Conservation (phyloP, 2,113 vertebrate species). For the Rhynchomys soricoides region DNA sequence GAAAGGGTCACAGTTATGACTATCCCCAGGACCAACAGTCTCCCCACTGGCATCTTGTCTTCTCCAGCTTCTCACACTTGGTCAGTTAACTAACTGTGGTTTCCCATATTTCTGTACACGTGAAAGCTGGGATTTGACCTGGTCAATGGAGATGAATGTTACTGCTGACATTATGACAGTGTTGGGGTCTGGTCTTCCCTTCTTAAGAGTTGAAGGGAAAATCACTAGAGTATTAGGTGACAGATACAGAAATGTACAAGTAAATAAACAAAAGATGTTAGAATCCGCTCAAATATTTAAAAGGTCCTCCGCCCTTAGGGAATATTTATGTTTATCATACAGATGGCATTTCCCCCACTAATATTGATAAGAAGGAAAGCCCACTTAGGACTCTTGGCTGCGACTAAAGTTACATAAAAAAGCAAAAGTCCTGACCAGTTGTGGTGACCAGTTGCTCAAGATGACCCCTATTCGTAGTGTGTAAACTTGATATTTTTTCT, state of each 20-base stretch:
- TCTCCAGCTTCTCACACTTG: not conserved
- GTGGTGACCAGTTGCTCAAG: not conserved
- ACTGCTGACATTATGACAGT: not conserved
- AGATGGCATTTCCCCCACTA: not conserved
- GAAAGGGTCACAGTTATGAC: not conserved
- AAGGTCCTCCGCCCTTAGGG: not conserved
- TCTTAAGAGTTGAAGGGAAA: not conserved
- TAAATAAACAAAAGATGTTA: not conserved
- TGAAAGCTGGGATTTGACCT: not conserved
- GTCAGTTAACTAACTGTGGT: not conserved
- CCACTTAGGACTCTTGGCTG: not conserved
- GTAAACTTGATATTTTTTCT: not conserved
- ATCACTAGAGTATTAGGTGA: not conserved
- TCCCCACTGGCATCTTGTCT: not conserved
- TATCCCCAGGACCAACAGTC: not conserved
- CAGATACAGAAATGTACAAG: not conserved
- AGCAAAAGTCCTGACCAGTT: not conserved
- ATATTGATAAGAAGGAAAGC: not conserved
- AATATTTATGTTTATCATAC: not conserved
- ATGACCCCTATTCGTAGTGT: not conserved
- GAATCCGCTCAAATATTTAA: not conserved
- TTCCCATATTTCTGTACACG: not conserved
- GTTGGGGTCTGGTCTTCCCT: not conserved
- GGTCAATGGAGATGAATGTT: not conserved
- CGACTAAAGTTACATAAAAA: not conserved